phyloP scores from a whole-genome alignment of 1,140 invertebrate species.

The Hypsibius dujardini region DNA sequence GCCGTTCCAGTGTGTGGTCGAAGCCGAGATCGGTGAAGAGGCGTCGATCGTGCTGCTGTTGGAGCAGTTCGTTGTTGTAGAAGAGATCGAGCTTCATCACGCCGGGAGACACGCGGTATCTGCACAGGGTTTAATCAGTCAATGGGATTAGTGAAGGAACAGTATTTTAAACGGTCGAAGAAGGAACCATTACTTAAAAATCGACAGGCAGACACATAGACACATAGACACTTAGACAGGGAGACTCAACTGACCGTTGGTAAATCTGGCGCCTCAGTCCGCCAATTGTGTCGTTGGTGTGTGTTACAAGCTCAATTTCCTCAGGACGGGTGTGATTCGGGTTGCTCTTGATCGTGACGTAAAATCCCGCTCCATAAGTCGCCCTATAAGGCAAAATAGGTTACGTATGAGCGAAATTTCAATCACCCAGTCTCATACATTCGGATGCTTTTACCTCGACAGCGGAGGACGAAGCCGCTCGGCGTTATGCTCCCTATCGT shows the following conservation, averaged over 20 bases:
- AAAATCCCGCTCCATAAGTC: background rate
- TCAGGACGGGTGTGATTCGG: slow-evolving; percentile 35
- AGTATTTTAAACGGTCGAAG: no score
- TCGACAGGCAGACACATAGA: background rate
- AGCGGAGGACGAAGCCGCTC: slow-evolving; percentile 74
- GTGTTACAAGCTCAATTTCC: slow-evolving; percentile 76
- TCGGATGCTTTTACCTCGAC: slow-evolving; percentile 42
- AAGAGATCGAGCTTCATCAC: background rate
- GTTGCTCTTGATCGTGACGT: background rate
- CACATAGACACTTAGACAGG: no score
- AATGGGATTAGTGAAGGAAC: no score
- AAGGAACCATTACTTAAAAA: background rate
- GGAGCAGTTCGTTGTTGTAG: background rate
- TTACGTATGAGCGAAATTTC: background rate
- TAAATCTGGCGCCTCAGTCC: slow-evolving; percentile 53
- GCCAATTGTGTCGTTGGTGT: slow-evolving; percentile 77
- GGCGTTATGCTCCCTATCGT: slow-evolving; percentile 72
- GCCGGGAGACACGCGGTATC: no score
- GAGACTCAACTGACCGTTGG: no score
- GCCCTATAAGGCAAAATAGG: background rate
- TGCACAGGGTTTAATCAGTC: no score
- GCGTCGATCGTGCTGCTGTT: background rate
- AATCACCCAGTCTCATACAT: background rate
- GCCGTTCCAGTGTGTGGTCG: slow-evolving; percentile 2
- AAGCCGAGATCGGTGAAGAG: background rate